phyloP scores from a whole-genome alignment of 2,797 vertebrate species.

The Liparis tanakae region DNA sequence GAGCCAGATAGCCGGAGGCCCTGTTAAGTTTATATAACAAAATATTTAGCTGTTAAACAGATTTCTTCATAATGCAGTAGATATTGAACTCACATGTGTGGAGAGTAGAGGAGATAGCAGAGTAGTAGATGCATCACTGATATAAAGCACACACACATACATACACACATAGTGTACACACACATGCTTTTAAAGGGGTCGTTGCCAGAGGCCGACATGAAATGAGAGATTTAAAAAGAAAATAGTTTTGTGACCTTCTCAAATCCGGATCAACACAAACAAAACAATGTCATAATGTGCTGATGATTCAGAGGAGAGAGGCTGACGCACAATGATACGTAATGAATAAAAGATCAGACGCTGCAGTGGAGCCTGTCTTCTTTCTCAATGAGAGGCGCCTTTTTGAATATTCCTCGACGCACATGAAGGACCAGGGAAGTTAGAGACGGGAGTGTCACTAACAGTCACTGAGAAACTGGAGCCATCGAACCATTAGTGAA shows the following conservation, averaged over 20 bases:
- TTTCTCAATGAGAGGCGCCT: conserved; percentile 43
- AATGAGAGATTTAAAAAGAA: conserved; percentile 47
- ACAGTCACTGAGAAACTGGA: conserved; percentile 36
- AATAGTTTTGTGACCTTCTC: conserved; percentile 43
- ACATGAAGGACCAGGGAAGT: conserved; percentile 49
- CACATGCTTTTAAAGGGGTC: conserved; percentile 26
- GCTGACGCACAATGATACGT: conserved; percentile 41
- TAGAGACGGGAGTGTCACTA: conserved; percentile 31
- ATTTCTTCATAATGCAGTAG: conserved; percentile 36
- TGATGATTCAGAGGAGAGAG: conserved; percentile 59
- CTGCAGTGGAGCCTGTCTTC: conserved; percentile 48
- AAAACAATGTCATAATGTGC: conserved; percentile 63
- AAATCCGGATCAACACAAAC: conserved; percentile 37
- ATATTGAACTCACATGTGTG: conserved; percentile 15
- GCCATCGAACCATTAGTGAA: conserved; percentile 31
- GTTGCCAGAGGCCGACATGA: conserved; percentile 49
- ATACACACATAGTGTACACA: conserved; percentile 9
- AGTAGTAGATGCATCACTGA: background rate
- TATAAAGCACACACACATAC: conserved; percentile 2
- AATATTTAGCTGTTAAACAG: conserved; percentile 36
- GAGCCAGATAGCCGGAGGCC: conserved; percentile 30
- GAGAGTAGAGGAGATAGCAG: conserved; percentile 3
- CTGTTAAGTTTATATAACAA: conserved; percentile 35
- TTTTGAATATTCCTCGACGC: conserved; percentile 54
- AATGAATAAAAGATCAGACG: conserved; percentile 75